Evolutionary conservation across 1,140 invertebrate genomes (phyloP), one percentile per base, ranked within the genome.

Genomic region (Habropoda laboriosa): DNA sequence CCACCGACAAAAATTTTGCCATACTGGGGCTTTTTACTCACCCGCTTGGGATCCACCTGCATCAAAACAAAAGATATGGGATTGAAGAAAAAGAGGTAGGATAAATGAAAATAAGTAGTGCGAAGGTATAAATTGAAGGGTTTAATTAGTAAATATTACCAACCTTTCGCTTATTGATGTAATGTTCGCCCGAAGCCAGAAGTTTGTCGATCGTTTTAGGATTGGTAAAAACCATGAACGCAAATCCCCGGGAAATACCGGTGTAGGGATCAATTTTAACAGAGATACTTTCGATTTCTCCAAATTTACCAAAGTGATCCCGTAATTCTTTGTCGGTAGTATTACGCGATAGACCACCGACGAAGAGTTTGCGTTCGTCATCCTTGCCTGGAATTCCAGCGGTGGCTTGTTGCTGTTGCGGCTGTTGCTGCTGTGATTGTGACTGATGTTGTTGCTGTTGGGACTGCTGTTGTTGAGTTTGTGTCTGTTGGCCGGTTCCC

Each of bases 1-100:
- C 95, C 95, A 82, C 95, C 95, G n/a, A 96, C 95, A 87, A 96
- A 96, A 67, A 96, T 94, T 89, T 95, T 95, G 35, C 94, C 95
- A 68, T 94, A 93, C 47, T 94, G 91, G 0, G 94, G 94, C 86
- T 95, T 95, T 82, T 94, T 94, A 73, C 93, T 93, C 5, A 95
- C 95, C 88, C 94, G 93, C 80, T 96, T 96, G 0, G 95, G 95
- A 86, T 96, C 95, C 51, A 96, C 92, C 92, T 93, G 55, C 16
- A 38, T 1, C 24, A 67, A 71, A 61, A 67, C 21, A 67, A 57
- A 42, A 35, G 10, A 21, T 60, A 60, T 30, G 6, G 35, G 4
- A 40, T 51, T 42, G 2, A 42, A 53, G 8, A 38, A n/a, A 32
- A 0, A 67, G 3, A 60, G 3, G 13, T 30, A 24, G 42, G 47